Evolutionary conservation across 2,113 vertebrate genomes (phyloP).

Genomic region (Heptranchias perlo): DNA sequence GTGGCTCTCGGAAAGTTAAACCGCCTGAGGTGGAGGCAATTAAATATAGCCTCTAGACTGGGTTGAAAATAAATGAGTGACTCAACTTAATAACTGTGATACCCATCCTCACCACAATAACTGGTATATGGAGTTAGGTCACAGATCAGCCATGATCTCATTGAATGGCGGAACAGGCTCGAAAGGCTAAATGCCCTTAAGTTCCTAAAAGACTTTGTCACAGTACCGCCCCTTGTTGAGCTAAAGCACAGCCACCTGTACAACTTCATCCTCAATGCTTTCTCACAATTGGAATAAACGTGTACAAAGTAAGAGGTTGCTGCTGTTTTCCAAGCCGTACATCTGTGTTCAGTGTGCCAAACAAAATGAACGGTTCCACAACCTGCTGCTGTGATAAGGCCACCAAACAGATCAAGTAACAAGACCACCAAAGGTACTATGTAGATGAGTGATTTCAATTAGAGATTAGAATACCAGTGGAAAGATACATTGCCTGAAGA

Average conservation of each 20-base stretch:
- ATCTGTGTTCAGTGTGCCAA: neutral
- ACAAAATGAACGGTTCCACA: neutral
- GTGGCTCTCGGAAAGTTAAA: neutral
- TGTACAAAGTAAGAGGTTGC: neutral
- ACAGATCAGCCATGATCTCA: too few relatives aligned
- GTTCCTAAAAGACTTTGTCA: neutral
- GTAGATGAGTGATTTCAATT: neutral
- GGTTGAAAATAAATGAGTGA: neutral
- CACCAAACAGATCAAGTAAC: neutral
- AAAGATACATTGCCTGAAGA: neutral
- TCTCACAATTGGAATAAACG: neutral
- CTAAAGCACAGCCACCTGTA: neutral
- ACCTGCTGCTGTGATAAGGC: neutral
- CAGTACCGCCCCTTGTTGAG: neutral
- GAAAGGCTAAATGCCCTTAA: too few relatives aligned
- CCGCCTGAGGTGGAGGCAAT: neutral
- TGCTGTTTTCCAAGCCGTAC: neutral
- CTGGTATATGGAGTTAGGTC: too few relatives aligned
- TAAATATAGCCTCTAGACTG: neutral
- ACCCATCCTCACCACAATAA: neutral
- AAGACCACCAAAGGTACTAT: neutral
- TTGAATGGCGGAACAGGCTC: too few relatives aligned
- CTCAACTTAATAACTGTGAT: neutral
- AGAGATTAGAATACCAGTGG: neutral
- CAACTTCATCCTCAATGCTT: neutral